Percentiles rank a stretch among this genome's conserved stretches.
Evolutionary conservation across 2,888 invertebrate species (phyloP).

Genomic region (Hypena proboscidalis): DNA sequence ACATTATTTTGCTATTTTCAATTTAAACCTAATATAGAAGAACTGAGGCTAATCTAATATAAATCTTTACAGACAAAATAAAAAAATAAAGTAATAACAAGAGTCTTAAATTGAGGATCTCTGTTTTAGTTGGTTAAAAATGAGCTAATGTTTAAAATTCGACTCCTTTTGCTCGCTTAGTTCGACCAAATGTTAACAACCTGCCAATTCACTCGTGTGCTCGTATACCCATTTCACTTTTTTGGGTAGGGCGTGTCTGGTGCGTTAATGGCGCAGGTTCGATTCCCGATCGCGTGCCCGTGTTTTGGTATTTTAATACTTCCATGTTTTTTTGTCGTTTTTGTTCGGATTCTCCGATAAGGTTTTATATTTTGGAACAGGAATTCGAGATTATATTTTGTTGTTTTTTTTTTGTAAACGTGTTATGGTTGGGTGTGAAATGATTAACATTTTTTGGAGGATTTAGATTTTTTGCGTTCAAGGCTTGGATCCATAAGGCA

Average conservation of each 20-base stretch:
- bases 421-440: constrained; percentile 1
- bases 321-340: constrained; percentile 46
- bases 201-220: constrained; percentile 27
- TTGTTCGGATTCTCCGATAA: constrained; percentile 35
- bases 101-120: too few relatives aligned
- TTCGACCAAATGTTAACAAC: constrained; percentile 2
- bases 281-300: constrained; percentile 75
- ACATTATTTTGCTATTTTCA: too few relatives aligned
- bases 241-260: constrained; percentile 66
- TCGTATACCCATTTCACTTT: constrained; percentile 53
- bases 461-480: constrained; percentile 1
- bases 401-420: constrained; percentile 9
- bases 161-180: too few relatives aligned
- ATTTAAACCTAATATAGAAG: too few relatives aligned
- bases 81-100: neutral
- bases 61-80: constrained; percentile 6
- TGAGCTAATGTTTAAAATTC: too few relatives aligned
- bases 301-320: constrained; percentile 65
- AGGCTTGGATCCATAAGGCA: too few relatives aligned
- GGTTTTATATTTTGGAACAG: constrained; percentile 42
- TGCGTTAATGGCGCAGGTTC: constrained; percentile 72
- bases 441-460: neutral
- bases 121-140: too few relatives aligned
- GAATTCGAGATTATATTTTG: constrained; percentile 45
- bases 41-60: too few relatives aligned